Conservation (phyloP, 2,113 vertebrate species). For the Heterotilapia buettikoferi region DNA sequence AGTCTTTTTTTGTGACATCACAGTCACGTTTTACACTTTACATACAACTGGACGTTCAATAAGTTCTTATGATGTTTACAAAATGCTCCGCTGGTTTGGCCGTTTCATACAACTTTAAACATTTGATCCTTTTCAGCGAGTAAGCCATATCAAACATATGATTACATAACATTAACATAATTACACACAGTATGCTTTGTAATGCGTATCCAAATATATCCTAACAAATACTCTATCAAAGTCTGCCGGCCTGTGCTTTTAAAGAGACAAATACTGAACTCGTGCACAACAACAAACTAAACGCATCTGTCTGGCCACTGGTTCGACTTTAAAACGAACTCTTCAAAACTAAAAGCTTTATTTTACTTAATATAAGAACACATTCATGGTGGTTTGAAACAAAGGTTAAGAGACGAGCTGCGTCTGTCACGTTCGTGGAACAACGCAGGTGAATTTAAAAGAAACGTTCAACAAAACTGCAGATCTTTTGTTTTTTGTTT, state of each 20-base stretch:
- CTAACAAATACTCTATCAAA: neutral
- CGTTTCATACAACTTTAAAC: neutral
- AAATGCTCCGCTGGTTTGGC: neutral
- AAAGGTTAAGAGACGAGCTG: neutral
- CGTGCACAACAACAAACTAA: neutral
- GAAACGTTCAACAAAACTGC: neutral
- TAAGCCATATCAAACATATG: neutral
- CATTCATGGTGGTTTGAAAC: neutral
- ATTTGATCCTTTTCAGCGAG: neutral
- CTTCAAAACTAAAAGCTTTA: neutral
- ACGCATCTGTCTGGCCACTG: neutral
- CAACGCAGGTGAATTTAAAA: neutral
- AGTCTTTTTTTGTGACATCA: neutral
- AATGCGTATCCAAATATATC: neutral
- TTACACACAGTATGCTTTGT: neutral
- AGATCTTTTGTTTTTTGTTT: neutral
- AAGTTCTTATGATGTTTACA: neutral
- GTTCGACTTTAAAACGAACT: neutral
- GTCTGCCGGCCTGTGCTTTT: neutral
- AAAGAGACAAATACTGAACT: neutral
- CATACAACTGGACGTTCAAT: neutral
- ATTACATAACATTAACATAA: neutral
- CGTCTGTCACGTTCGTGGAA: neutral
- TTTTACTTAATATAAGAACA: neutral
- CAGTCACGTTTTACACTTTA: neutral